Percentiles rank a stretch among this genome's conserved stretches.
phyloP scores from a whole-genome alignment of 1,140 invertebrate species.

The Solenopsis fugax region DNA sequence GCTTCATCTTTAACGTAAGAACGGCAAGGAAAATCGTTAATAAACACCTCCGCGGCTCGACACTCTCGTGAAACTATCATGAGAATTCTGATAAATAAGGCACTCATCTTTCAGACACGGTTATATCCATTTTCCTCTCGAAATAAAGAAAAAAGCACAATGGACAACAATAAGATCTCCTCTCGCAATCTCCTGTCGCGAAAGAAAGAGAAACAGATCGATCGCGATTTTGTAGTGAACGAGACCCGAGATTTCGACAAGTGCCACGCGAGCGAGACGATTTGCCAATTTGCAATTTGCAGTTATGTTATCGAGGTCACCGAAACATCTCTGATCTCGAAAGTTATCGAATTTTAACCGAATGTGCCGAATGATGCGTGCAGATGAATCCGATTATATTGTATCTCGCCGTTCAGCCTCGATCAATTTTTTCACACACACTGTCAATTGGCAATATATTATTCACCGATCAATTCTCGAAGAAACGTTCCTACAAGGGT shows the following conservation, averaged over 20 bases:
- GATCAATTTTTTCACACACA: not conserved
- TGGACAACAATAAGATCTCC: not conserved
- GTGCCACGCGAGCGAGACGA: not conserved
- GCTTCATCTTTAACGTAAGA: not conserved
- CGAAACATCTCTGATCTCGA: slow-evolving; percentile 48
- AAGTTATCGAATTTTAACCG: slow-evolving; percentile 37
- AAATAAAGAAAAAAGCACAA: not conserved
- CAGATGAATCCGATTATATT: slow-evolving; percentile 48
- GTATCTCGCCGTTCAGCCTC: not conserved
- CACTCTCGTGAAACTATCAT: slow-evolving; percentile 10
- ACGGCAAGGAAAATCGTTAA: slow-evolving; percentile 10
- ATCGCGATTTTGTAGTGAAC: not conserved
- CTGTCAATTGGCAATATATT: not conserved
- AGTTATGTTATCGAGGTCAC: slow-evolving; percentile 53
- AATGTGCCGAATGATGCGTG: slow-evolving; percentile 7
- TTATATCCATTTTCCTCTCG: slow-evolving; percentile 1
- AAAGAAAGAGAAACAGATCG: not conserved
- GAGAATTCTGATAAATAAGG: slow-evolving; percentile 46
- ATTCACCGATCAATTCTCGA: not conserved
- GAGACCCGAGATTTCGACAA: not conserved
- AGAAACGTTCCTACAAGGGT: not conserved
- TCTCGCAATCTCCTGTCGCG: not conserved
- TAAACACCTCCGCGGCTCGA: not conserved
- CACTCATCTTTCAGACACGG: not conserved
- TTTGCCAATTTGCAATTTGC: slow-evolving; percentile 40